These are phyloP conservation scores for Crotalus horridus DNA, from an alignment of 2,113 vertebrate species.

Conservation along the genomic window DNA sequence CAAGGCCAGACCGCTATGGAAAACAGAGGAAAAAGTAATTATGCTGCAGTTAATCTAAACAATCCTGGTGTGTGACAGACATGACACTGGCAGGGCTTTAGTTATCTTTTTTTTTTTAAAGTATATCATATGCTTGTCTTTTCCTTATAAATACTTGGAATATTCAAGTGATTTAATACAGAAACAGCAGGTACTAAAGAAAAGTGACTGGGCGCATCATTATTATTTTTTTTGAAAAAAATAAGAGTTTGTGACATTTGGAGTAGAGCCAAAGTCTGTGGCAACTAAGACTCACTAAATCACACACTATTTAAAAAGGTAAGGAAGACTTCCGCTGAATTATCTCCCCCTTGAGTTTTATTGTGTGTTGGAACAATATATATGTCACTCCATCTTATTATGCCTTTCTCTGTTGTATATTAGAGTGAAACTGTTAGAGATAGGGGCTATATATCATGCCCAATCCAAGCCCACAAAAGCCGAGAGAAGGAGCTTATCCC, in stretches of 20 bases:
- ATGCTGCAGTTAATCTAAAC: neutral
- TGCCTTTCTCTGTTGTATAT: neutral
- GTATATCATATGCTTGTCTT: neutral
- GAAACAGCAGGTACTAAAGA: neutral
- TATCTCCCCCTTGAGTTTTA: conserved; percentile 12
- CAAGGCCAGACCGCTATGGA: neutral
- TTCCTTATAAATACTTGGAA: neutral
- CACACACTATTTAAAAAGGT: neutral
- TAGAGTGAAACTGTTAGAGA: neutral
- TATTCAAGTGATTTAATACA: neutral
- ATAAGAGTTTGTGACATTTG: neutral
- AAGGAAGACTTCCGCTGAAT: conserved; percentile 8
- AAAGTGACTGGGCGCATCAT: rapidly evolving
- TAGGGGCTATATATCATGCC: conserved; percentile 9
- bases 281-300: conserved; percentile 13
- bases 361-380: neutral
- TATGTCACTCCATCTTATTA: conserved; percentile 7
- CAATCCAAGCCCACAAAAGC: neutral
- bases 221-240: neutral
- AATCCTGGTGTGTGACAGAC: neutral
- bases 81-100: neutral
- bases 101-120: neutral
- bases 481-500: neutral
- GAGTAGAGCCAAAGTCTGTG: conserved; percentile 14
- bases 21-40: neutral